These are phyloP conservation scores for Zaprionus ghesquierei DNA, from an alignment of 1,140 invertebrate species.

Conservation along the genomic window DNA sequence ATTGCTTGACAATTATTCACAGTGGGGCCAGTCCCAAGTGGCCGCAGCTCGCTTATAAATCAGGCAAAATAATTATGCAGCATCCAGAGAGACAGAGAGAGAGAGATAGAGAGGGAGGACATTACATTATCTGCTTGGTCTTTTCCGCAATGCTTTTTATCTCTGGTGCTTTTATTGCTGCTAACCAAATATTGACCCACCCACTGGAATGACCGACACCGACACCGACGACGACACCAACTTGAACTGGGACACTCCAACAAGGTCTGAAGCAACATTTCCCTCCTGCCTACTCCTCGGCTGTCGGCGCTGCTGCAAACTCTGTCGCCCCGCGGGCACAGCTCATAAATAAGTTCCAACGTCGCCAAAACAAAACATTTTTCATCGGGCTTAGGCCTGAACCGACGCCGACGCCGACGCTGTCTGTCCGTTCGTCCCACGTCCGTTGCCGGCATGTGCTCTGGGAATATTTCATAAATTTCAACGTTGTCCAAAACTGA, in stretches of 20 bases:
- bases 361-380: constrained; percentile 75
- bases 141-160: constrained; percentile 58
- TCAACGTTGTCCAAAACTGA: constrained; percentile 33
- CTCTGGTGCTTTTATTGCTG: constrained; percentile 61
- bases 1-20: constrained; percentile 20
- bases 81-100: constrained; percentile 33
- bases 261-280: neutral
- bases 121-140: constrained; percentile 52
- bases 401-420: neutral
- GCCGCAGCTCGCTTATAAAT: constrained; percentile 47
- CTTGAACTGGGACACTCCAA: neutral
- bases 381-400: constrained; percentile 47
- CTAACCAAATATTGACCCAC: constrained; percentile 56
- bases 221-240: neutral
- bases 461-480: constrained; percentile 71
- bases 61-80: constrained; percentile 72
- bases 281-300: neutral
- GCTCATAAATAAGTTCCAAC: constrained; percentile 68
- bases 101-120: constrained; percentile 1
- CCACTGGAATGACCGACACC: constrained; percentile 1
- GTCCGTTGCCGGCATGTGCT: constrained; percentile 34
- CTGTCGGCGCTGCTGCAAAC: constrained; percentile 8
- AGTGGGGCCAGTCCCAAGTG: constrained; percentile 18
- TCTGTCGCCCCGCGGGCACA: constrained; percentile 28
- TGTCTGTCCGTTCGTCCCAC: neutral